Evolutionary conservation across 53 echinoderm and acorn worm genomes (phyloP).

Genomic region (Henricia sp.): DNA sequence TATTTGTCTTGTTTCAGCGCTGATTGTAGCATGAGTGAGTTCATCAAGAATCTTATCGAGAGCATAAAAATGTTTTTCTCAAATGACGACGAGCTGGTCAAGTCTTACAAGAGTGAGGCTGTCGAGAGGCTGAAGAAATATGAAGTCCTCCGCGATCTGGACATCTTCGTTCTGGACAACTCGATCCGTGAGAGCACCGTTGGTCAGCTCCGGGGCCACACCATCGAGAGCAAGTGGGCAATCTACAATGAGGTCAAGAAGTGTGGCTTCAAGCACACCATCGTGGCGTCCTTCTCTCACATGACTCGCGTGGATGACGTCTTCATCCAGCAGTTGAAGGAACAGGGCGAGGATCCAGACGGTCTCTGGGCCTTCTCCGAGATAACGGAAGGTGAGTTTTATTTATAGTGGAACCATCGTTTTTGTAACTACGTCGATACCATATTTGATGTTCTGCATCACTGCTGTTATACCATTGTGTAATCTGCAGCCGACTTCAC

Average conservation of each 20-base stretch:
- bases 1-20: too few species aligned
- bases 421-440: background rate
- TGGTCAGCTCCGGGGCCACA: slow-evolving; percentile 59
- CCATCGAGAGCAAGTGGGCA: slow-evolving; percentile 64
- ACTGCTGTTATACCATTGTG: background rate
- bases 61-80: too few species aligned
- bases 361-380: slow-evolving; percentile 60
- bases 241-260: slow-evolving; percentile 73
- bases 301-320: slow-evolving; percentile 59
- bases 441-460: background rate
- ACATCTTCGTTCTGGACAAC: slow-evolving; percentile 68
- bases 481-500: too few species aligned
- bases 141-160: slow-evolving; percentile 35
- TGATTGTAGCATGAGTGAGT: too few species aligned
- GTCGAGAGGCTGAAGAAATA: slow-evolving; percentile 16
- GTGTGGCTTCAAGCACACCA: slow-evolving; percentile 45
- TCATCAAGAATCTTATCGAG: too few species aligned
- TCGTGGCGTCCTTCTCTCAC: slow-evolving; percentile 60
- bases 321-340: slow-evolving; percentile 55
- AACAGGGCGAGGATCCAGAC: slow-evolving; percentile 35
- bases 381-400: slow-evolving; percentile 38
- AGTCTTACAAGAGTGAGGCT: background rate
- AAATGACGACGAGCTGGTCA: too few species aligned
- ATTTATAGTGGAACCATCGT: background rate
- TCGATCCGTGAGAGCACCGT: slow-evolving; percentile 72